Evolutionary conservation across 2,888 invertebrate species (phyloP).

Genomic region (Stenotaenia linearis): DNA sequence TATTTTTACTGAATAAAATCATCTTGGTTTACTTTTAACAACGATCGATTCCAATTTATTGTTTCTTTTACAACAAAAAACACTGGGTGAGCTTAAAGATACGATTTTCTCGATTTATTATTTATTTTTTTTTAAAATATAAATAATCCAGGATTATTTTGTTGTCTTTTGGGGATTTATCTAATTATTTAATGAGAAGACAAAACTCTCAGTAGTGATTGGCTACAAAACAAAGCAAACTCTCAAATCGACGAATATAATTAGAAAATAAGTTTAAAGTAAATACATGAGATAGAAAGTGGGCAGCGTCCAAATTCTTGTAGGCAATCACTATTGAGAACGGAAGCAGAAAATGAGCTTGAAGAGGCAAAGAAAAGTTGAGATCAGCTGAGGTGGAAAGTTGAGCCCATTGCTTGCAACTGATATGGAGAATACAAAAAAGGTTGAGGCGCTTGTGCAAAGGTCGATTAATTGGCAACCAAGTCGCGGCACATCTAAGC

Average conservation of each 20-base stretch:
- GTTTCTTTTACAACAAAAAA: no score
- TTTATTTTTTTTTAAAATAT: no score
- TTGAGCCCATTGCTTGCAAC: constrained; percentile 11
- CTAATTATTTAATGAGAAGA: background rate
- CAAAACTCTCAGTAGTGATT: background rate
- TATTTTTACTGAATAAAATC: no score
- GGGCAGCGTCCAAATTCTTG: background rate
- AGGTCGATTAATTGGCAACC: background rate
- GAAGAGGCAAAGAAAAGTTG: constrained; percentile 1
- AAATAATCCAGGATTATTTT: no score
- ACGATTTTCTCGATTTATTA: no score
- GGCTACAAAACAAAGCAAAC: background rate
- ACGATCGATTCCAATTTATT: no score
- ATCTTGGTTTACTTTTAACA: no score
- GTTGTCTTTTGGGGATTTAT: no score
- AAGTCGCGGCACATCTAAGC: background rate
- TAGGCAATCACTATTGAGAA: background rate
- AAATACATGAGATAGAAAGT: background rate
- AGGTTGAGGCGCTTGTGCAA: constrained; percentile 5
- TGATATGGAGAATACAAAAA: constrained; percentile 19
- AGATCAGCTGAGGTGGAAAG: constrained; percentile 12
- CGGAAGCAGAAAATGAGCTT: background rate
- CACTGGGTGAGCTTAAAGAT: no score
- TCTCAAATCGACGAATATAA: background rate
- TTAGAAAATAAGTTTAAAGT: background rate